A percentile compares a stretch with the other conserved stretches of the same genome.
Conservation (phyloP, 2,797 vertebrate genomes). For the Melopsittacus undulatus region DNA sequence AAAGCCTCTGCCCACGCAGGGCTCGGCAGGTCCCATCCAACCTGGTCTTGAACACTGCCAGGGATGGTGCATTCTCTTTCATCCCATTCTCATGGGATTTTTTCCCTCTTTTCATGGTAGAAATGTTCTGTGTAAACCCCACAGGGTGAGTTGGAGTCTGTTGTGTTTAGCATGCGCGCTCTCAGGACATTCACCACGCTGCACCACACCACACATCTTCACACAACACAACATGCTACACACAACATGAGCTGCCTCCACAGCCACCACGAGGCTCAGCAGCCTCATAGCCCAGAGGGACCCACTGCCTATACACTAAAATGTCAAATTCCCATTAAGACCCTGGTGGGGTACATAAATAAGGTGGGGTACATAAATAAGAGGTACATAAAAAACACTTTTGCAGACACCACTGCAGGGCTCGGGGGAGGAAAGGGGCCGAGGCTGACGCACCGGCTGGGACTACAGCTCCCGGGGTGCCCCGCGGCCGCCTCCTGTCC, state of each 20-base stretch:
- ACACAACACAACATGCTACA: rapidly evolving
- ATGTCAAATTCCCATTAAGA: neutral
- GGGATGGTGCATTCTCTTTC: neutral
- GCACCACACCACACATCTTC: neutral
- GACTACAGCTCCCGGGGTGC: neutral
- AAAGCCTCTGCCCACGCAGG: neutral
- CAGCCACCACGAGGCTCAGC: rapidly evolving
- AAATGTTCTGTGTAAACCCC: rapidly evolving
- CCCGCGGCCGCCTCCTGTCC: neutral
- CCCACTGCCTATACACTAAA: neutral
- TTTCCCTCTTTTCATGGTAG: rapidly evolving
- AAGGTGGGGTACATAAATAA: too few species aligned
- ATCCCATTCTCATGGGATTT: neutral
- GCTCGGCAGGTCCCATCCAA: neutral
- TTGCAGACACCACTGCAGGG: rapidly evolving
- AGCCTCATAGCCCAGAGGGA: rapidly evolving
- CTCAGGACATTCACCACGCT: rapidly evolving
- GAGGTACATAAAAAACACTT: neutral
- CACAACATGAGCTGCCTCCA: neutral
- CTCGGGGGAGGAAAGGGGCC: neutral
- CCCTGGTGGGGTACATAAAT: rapidly evolving
- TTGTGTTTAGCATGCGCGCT: rapidly evolving
- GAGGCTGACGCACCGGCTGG: too few species aligned
- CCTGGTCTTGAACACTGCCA: neutral
- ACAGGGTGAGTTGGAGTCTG: rapidly evolving